Base-by-base conservation (phyloP, 2,113 vertebrate genomes). In the Oncorhynchus clarkii region DNA sequence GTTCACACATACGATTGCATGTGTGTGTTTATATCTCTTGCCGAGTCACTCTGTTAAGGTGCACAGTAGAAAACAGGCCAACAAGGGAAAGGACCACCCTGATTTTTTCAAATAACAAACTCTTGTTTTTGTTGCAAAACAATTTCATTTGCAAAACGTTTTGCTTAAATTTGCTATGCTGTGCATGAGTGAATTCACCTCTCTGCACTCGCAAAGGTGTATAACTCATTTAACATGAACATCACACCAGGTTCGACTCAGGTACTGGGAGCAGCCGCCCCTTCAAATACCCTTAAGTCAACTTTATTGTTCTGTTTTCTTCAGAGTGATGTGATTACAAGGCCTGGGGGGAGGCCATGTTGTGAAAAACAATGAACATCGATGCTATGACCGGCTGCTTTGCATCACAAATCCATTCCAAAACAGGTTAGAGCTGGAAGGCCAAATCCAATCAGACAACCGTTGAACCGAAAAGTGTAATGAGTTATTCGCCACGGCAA, bases 301-400 rank as follows among this genome's bases (percentile, higher is more conserved):
- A 48, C 79, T 87, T 88, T 84, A 89, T 84, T 49, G 86, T 78
- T 80, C 48, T 86, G 87, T 90, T 89, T 90, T 78, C 73, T 27
- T 39, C 72, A 69, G 16, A 20, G 49, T 27, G 20, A 9, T 67
- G 68, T 80, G 80, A 72, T 81, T 72, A 7, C 68, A 70, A 71
- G 68, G 77, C 84, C 85, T 67, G 69, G 13, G 76, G 84, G 82
- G 78, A 69, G 60, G 9, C 18, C 60, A 24, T 54, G 60, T 67
- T 8, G 70, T 72, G 75, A 66, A 27, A 71, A 31, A 79, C 74
- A 78, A 31, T 31, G 4, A 1, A 22, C 34, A 51, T 57, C 18
- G 48, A 70, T 2, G 34, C 67, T 26, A 22, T 72, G 54, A 77
- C 16, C 2, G 72, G 72, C 45, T 82, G 39, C 66, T 84, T 60